phyloP scores from a whole-genome alignment of 1,140 invertebrate species.

The Thaumetopoea pityocampa region DNA sequence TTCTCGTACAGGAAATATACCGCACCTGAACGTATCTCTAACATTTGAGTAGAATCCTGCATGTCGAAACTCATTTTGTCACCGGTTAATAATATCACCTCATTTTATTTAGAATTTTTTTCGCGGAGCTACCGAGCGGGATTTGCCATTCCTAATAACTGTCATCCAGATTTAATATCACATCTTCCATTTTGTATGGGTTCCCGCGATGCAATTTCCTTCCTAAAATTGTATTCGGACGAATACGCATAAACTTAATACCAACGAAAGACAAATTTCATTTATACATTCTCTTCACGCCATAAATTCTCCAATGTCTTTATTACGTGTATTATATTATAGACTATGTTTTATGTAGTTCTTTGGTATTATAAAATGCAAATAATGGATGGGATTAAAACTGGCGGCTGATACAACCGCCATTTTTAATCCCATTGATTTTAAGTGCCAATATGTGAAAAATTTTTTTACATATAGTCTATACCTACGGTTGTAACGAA shows the following conservation, averaged over 20 bases:
- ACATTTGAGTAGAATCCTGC: conserved; percentile 14
- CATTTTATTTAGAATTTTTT: conserved; percentile 38
- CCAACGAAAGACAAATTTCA: conserved; percentile 61
- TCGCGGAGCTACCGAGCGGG: conserved; percentile 27
- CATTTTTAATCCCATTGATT: too few relatives aligned
- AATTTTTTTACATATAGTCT: too few relatives aligned
- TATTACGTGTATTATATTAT: conserved; percentile 34
- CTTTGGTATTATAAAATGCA: conserved; percentile 10
- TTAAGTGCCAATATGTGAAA: too few relatives aligned
- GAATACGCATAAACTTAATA: conserved; percentile 64
- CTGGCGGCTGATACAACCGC: too few relatives aligned
- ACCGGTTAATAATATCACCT: conserved; percentile 37
- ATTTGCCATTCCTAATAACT: conserved; percentile 54
- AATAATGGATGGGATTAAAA: too few relatives aligned
- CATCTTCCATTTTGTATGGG: conserved; percentile 58
- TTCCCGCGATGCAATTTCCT: conserved; percentile 62
- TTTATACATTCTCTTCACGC: conserved; percentile 39
- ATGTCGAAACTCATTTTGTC: conserved; percentile 22
- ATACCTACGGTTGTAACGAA: too few relatives aligned
- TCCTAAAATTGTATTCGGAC: conserved; percentile 68
- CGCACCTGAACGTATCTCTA: conserved; percentile 7
- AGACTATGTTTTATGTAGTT: conserved; percentile 29
- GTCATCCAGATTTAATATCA: conserved; percentile 69
- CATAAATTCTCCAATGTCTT: conserved; percentile 22
- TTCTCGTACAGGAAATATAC: neutral